Evolutionary conservation across 2,113 vertebrate species (phyloP).

Genomic region (Pelmatolapia mariae): DNA sequence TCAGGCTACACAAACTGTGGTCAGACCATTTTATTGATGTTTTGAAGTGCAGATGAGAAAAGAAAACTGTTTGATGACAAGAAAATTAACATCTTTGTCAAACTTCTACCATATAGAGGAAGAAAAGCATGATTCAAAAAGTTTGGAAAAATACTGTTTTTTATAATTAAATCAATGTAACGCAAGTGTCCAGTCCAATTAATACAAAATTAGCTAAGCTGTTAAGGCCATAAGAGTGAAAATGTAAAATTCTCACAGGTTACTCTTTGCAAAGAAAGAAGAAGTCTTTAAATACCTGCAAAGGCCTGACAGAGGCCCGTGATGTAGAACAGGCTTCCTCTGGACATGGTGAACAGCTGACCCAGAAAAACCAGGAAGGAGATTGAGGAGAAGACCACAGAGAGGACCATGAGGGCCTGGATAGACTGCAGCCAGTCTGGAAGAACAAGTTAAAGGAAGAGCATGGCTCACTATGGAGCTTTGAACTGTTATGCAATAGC

Average conservation of each 20-base stretch:
- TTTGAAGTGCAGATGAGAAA: neutral
- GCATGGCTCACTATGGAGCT: neutral
- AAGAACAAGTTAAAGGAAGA: neutral
- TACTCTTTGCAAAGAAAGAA: neutral
- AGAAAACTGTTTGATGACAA: neutral
- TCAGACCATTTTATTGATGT: neutral
- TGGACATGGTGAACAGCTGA: constrained; percentile 78
- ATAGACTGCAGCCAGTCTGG: constrained; percentile 83
- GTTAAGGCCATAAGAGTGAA: neutral
- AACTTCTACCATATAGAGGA: neutral
- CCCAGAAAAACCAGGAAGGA: constrained; percentile 84
- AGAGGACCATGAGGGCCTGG: constrained; percentile 85
- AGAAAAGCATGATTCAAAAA: neutral
- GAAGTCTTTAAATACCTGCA: constrained; percentile 65
- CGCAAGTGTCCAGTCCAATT: neutral
- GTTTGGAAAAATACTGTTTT: neutral
- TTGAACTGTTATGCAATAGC: neutral
- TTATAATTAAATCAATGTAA: neutral
- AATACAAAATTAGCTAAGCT: neutral
- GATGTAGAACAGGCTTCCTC: constrained; percentile 82
- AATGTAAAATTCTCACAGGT: neutral
- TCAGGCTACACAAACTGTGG: neutral
- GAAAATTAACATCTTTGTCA: neutral
- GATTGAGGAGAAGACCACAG: constrained; percentile 80
- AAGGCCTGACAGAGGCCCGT: constrained; percentile 82